phyloP scores from a whole-genome alignment of 2,888 invertebrate species.

The Phalera bucephala region DNA sequence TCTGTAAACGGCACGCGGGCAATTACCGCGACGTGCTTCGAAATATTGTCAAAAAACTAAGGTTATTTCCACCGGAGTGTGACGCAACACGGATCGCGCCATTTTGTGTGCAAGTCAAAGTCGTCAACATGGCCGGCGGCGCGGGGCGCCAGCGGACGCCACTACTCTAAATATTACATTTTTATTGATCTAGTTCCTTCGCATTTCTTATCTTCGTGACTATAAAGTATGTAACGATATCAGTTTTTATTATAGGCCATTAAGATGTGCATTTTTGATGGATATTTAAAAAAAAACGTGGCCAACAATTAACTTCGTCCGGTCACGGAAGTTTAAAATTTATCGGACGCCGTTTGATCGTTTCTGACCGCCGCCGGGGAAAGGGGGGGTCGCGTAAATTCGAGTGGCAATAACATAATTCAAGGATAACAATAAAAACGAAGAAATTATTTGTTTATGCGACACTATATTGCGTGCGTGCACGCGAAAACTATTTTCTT shows the following conservation, averaged over 20 bases:
- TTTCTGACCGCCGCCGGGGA: conserved; percentile 39
- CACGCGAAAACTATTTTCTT: conserved; percentile 81
- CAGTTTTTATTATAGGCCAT: conserved; percentile 64
- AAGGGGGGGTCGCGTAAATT: conserved; percentile 47
- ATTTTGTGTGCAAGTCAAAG: conserved; percentile 52
- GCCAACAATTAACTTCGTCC: conserved; percentile 70
- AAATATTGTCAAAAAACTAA: conserved; percentile 65
- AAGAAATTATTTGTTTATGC: conserved; percentile 80
- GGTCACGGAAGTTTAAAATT: conserved; percentile 68
- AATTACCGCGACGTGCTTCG: conserved; percentile 75
- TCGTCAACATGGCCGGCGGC: conserved; percentile 46
- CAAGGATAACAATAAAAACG: conserved; percentile 71
- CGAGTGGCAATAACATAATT: conserved; percentile 58
- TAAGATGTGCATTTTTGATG: conserved; percentile 78
- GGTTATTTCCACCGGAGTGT: conserved; percentile 46
- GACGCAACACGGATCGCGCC: conserved; percentile 48
- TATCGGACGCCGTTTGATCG: conserved; percentile 63
- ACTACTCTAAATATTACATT: conserved; percentile 32
- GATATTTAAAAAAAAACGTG: conserved; percentile 62
- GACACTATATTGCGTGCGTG: conserved; percentile 79
- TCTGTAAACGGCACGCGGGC: conserved; percentile 63
- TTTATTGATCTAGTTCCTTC: conserved; percentile 54
- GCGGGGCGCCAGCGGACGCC: conserved; percentile 2
- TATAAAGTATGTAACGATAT: conserved; percentile 59
- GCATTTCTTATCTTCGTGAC: conserved; percentile 47